These are phyloP conservation scores for Dryocosmus kuriphilus DNA, from an alignment of 2,888 invertebrate species.

Conservation along the genomic window DNA sequence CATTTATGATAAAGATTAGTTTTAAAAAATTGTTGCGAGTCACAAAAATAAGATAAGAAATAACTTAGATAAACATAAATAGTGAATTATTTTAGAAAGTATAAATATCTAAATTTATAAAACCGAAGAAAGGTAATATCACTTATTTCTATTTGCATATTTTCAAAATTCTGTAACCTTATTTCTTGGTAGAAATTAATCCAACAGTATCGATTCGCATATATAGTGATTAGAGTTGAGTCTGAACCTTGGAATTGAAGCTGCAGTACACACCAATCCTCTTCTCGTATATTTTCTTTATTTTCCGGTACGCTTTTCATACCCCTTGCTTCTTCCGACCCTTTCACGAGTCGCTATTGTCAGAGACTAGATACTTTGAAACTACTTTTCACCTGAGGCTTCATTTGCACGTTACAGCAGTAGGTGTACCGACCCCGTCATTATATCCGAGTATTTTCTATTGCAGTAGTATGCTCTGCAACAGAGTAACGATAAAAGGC, in stretches of 20 bases:
- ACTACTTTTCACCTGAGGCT: conserved; percentile 33
- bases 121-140: too few relatives aligned
- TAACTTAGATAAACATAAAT: too few relatives aligned
- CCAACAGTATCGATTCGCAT: background rate
- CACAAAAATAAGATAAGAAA: too few relatives aligned
- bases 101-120: too few relatives aligned
- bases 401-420: background rate
- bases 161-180: too few relatives aligned
- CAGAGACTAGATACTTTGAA: conserved; percentile 23
- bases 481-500: background rate
- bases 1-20: background rate
- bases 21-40: background rate
- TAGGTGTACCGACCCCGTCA: background rate
- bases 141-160: too few relatives aligned
- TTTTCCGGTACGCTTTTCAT: conserved; percentile 27
- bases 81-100: too few relatives aligned
- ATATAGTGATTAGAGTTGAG: background rate
- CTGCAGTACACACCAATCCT: conserved; percentile 5
- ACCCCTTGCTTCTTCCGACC: conserved; percentile 15
- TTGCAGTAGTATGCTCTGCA: background rate
- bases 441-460: background rate
- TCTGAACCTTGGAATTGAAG: conserved; percentile 10
- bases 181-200: background rate
- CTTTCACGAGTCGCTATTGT: conserved; percentile 35
- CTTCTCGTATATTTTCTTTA: conserved; percentile 2